phyloP scores from a whole-genome alignment of 2,797 vertebrate genomes.

The Chaetophractus vellerosus region DNA sequence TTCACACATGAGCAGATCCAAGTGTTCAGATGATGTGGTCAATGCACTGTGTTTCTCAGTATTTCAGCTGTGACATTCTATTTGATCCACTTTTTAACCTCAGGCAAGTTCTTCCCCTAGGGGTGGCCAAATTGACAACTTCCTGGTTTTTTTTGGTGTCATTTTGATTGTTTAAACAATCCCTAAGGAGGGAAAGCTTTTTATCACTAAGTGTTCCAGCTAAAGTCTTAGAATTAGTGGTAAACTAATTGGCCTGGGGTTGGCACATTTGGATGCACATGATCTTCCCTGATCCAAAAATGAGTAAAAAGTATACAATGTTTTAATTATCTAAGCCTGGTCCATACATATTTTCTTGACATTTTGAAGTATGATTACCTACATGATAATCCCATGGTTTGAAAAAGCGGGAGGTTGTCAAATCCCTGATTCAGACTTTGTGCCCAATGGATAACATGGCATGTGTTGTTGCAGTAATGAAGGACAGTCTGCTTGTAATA shows the following conservation, averaged over 20 bases:
- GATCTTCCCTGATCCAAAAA: not conserved
- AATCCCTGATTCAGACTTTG: constrained; percentile 95
- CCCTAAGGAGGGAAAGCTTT: not conserved
- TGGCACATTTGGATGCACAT: not conserved
- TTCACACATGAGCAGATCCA: not conserved
- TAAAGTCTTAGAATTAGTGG: not conserved
- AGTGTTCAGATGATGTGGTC: not conserved
- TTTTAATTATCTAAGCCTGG: not conserved
- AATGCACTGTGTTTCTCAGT: not conserved
- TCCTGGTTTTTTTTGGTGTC: not conserved
- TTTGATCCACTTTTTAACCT: not conserved
- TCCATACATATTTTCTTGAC: not conserved
- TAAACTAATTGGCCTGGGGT: not conserved
- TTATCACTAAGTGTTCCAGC: not conserved
- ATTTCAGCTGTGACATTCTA: not conserved
- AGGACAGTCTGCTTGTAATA: constrained; percentile 94
- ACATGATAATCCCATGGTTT: not conserved
- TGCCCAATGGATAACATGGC: constrained; percentile 94
- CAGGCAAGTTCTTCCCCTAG: not conserved
- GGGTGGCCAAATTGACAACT: not conserved
- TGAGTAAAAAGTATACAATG: not conserved
- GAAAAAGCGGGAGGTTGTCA: constrained; percentile 94
- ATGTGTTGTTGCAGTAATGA: constrained; percentile 93
- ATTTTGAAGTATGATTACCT: not conserved
- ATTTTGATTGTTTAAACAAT: not conserved